Evolutionary conservation across 1,140 invertebrate genomes (phyloP).

Genomic region (Drosophila miranda): DNA sequence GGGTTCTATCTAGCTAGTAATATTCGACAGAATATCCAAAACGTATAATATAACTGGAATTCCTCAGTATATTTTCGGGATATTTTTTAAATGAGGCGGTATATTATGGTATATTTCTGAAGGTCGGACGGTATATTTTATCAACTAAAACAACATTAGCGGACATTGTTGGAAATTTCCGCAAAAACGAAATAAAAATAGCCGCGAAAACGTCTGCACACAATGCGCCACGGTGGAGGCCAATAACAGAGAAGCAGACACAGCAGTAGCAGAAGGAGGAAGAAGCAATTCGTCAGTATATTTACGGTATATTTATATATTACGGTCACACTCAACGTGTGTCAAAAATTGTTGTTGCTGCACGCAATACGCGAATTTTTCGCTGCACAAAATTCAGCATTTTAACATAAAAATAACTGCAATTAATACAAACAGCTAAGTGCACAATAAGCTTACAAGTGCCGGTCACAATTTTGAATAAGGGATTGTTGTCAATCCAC

Average conservation of each 20-base stretch:
- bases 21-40: too few species aligned
- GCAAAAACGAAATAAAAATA: constrained; percentile 63
- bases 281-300: not conserved
- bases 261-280: not conserved
- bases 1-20: too few species aligned
- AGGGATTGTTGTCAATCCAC: constrained; percentile 5
- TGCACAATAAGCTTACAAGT: constrained; percentile 24
- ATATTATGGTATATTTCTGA: too few species aligned
- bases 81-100: too few species aligned
- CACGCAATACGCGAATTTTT: constrained; percentile 59
- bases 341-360: not conserved
- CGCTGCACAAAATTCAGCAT: constrained; percentile 61
- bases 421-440: constrained; percentile 41
- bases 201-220: constrained; percentile 29
- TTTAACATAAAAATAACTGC: constrained; percentile 61
- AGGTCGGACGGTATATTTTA: too few species aligned
- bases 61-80: too few species aligned
- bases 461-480: constrained; percentile 38
- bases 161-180: constrained; percentile 55
- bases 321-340: not conserved
- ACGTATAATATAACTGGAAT: too few species aligned
- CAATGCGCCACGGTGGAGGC: constrained; percentile 70
- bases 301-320: too few species aligned
- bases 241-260: constrained; percentile 78
- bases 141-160: too few species aligned